These are phyloP conservation scores for Drosophila triauraria DNA, from an alignment of 1,140 invertebrate species.

Conservation along the genomic window DNA sequence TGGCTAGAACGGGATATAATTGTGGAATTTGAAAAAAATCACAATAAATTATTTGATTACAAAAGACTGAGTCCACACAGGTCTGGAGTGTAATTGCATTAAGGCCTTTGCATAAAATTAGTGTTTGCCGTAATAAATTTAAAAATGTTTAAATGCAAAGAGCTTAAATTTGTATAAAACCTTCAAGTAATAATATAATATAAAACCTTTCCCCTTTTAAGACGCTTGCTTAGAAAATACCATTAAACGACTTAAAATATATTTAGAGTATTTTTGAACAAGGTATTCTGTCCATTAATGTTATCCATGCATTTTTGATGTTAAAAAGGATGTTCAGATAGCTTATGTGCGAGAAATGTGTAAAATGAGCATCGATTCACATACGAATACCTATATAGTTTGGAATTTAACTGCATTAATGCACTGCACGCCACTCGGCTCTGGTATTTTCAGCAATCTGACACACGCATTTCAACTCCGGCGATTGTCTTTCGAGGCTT, in stretches of 20 bases:
- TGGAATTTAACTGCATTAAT: slow-evolving; percentile 33
- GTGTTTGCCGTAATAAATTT: background rate
- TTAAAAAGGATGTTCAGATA: background rate
- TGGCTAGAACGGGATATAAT: background rate
- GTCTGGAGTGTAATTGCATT: slow-evolving; percentile 22
- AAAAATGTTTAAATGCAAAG: background rate
- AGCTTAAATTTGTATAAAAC: background rate
- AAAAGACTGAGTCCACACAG: background rate
- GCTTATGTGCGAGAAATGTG: background rate
- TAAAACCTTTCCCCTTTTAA: no score
- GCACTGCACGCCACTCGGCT: slow-evolving; percentile 26
- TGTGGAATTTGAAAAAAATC: slow-evolving; percentile 20
- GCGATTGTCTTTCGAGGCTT: slow-evolving; percentile 37
- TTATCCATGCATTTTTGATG: no score
- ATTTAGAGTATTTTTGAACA: no score
- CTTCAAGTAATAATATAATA: no score
- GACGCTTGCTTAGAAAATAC: no score
- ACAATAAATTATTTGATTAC: slow-evolving; percentile 8
- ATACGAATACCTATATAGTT: slow-evolving; percentile 3
- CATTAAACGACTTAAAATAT: no score
- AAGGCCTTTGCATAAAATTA: slow-evolving; percentile 1
- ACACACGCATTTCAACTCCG: slow-evolving; percentile 47
- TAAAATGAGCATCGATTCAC: background rate
- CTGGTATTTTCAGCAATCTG: slow-evolving; percentile 43
- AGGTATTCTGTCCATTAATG: background rate